Evolutionary conservation across 2,113 vertebrate species (phyloP).

Genomic region (Perca flavescens): DNA sequence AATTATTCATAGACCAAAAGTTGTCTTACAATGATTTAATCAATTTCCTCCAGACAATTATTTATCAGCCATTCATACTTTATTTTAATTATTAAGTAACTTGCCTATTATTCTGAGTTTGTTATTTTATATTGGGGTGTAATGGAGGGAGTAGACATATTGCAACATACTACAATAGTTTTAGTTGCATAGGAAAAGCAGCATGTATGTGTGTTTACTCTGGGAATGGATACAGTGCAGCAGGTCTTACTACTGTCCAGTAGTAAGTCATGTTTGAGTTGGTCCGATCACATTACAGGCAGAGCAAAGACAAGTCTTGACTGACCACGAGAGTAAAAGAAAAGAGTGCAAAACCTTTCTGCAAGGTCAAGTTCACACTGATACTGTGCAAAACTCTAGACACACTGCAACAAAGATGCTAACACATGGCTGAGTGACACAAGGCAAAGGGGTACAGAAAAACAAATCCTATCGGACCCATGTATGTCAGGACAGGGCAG

Average conservation of each 20-base stretch:
- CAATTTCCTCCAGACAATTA: not conserved
- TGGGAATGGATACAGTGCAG: constrained; percentile 7
- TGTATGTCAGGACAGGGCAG: constrained; percentile 40
- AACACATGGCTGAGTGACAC: constrained; percentile 32
- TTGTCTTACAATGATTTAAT: not conserved
- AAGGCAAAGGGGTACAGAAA: constrained; percentile 58
- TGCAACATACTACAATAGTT: not conserved
- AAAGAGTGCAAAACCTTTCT: constrained; percentile 50
- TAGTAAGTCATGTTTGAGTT: constrained; percentile 4
- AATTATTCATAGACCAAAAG: constrained; percentile 12
- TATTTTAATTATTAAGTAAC: not conserved
- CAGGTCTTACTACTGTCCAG: too few species aligned
- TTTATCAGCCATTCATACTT: not conserved
- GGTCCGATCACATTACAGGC: constrained; percentile 42
- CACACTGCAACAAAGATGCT: constrained; percentile 32
- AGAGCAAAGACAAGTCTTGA: constrained; percentile 26
- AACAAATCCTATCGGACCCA: constrained; percentile 54
- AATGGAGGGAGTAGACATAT: not conserved
- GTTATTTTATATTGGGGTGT: not conserved
- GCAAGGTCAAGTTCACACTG: constrained; percentile 63
- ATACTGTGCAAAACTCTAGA: constrained; percentile 34
- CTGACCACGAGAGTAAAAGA: constrained; percentile 29
- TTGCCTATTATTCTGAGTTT: not conserved
- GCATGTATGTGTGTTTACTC: not conserved
- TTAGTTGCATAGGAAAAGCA: not conserved